Evolutionary conservation across 2,797 vertebrate species (phyloP), one percentile per base, ranked within the genome.

Genomic region (Anguilla obscura): DNA sequence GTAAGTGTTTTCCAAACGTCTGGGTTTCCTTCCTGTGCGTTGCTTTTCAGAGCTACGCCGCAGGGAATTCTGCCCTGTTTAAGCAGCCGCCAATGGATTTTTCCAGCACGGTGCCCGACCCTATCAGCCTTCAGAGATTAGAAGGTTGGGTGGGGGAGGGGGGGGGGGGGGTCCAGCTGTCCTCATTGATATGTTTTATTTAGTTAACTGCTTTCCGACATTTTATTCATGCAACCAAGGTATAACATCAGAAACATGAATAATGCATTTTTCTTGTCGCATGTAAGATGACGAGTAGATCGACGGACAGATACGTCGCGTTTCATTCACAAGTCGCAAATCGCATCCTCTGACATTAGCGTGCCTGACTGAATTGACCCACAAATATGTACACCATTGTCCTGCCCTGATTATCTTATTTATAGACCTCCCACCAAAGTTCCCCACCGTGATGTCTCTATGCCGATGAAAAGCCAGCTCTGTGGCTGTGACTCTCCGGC

Each of bases 1-100:
- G 92, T 95, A 94, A 93, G 95, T 95, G 92, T 92, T 94, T 92
- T 96, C 92, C 85, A 90, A 95, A 94, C 91, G 91, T 92, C 92
- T 94, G 89, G 91, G 90, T 93, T 92, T 87, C 93, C 93, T 92
- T 92, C 94, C 94, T 95, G 95, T 92, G 92, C 90, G 92, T 93
- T 94, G 94, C 74, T 89, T 92, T 92, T 90, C 90, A 83, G 90
- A 88, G 93, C 87, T 90, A 90, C 94, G 93, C 94, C 89, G 88
- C 58, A 89, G 93, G 93, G 94, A 94, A 90, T 93, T 94, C 94
- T 92, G 92, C 89, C 91, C 36, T 18, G 88, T 92, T 93, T 92
- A 94, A 94, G 93, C 89, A 90, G 92, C 91, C 93, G 58, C 89
- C 92, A 93, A 90, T 63, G 84, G 90, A 90, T 91, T 90, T 92